These are phyloP conservation scores for Drosophila neocordata DNA, from an alignment of 1,140 invertebrate genomes.

Conservation along the genomic window DNA sequence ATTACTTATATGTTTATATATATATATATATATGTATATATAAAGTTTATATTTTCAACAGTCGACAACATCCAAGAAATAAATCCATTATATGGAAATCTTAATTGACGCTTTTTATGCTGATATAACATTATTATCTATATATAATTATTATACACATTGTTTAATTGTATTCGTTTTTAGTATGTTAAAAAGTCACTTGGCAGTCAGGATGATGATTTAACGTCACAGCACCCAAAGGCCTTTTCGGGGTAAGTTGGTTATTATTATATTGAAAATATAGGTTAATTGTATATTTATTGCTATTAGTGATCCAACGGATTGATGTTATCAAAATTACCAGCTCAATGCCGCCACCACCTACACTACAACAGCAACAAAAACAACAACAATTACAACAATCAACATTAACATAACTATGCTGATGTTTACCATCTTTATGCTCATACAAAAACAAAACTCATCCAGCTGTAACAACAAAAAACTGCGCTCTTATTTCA, in stretches of 20 bases:
- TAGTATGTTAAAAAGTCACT: slow-evolving; percentile 90
- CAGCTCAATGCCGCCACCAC: slow-evolving; percentile 10
- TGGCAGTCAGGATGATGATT: slow-evolving; percentile 87
- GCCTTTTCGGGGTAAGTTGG: slow-evolving; percentile 75
- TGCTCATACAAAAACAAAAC: slow-evolving; percentile 40
- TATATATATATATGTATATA: too few species aligned
- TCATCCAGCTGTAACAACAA: slow-evolving; percentile 40
- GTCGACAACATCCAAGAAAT: too few species aligned
- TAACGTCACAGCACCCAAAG: slow-evolving; percentile 85
- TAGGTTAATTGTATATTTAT: background rate
- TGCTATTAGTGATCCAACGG: slow-evolving; percentile 72
- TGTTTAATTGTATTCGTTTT: slow-evolving; percentile 35
- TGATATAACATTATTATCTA: background rate
- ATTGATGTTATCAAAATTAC: slow-evolving; percentile 64
- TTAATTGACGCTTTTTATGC: too few species aligned
- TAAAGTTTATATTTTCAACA: too few species aligned
- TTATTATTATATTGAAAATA: background rate
- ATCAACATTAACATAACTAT: background rate
- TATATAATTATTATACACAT: too few species aligned
- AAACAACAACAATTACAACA: slow-evolving; percentile 30
- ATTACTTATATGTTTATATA: too few species aligned
- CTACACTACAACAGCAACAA: slow-evolving; percentile 22
- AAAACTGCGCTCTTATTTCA: slow-evolving; percentile 49
- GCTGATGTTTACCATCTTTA: slow-evolving; percentile 33
- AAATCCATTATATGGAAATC: too few species aligned